Percentiles rank a stretch among this genome's conserved stretches.
Conservation (phyloP, 2,888 invertebrate species). For the Carpatolechia fugitivella region DNA sequence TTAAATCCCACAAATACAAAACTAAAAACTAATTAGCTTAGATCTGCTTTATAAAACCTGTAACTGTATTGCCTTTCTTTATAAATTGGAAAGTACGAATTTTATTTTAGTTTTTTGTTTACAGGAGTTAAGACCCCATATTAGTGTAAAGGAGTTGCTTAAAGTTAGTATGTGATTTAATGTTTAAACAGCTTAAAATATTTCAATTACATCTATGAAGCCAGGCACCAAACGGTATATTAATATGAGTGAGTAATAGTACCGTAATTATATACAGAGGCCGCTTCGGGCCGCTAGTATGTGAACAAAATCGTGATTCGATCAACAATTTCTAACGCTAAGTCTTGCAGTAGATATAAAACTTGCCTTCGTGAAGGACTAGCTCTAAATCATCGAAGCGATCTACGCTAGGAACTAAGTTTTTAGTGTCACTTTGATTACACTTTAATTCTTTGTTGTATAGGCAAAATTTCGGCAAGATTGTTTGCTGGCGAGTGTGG, state of each 20-base stretch:
- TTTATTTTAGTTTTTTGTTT: no score
- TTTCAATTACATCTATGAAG: constrained; percentile 47
- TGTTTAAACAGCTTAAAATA: constrained; percentile 46
- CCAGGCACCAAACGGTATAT: constrained; percentile 59
- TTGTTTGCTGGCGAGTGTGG: neutral
- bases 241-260: constrained; percentile 28
- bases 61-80: no score
- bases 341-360: constrained; percentile 13
- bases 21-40: neutral
- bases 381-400: neutral
- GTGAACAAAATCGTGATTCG: constrained; percentile 15
- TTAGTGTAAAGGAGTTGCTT: neutral
- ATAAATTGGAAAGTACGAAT: no score
- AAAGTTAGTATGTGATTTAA: constrained; percentile 5
- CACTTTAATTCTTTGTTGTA: neutral
- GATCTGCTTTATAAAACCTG: no score
- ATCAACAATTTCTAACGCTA: constrained; percentile 14
- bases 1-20: no score
- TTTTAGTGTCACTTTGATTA: neutral
- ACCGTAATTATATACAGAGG: neutral
- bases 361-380: neutral
- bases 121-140: no score
- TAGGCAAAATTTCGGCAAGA: neutral
- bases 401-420: neutral
- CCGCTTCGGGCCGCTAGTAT: neutral